These are phyloP conservation scores for Drosophila affinis DNA, from an alignment of 2,888 invertebrate genomes.

Conservation along the genomic window DNA sequence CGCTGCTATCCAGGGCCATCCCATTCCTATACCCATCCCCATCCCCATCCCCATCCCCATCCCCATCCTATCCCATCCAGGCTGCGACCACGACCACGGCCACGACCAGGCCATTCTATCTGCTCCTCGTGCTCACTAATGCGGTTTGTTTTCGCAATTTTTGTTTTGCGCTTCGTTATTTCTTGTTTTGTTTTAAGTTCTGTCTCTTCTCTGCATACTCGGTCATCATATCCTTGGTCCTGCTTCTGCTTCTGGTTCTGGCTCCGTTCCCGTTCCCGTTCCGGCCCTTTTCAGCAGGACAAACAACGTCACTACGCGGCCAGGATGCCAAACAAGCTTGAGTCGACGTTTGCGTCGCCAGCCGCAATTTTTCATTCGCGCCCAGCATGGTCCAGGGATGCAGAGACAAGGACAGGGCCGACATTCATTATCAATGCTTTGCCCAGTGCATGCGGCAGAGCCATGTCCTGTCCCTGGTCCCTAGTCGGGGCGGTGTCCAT, in stretches of 20 bases:
- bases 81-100: no score
- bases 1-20: conserved; percentile 11
- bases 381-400: conserved; percentile 31
- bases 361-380: conserved; percentile 72
- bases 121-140: conserved; percentile 56
- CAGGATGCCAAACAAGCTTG: conserved; percentile 73
- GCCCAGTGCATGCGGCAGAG: conserved; percentile 42
- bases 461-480: conserved; percentile 24
- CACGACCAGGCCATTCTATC: background rate
- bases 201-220: conserved; percentile 3
- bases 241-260: background rate
- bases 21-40: conserved; percentile 2
- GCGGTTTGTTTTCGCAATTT: conserved; percentile 72
- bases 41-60: conserved; percentile 2
- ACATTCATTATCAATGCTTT: conserved; percentile 73
- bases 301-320: conserved; percentile 75
- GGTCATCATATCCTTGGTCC: conserved; percentile 38
- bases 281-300: conserved; percentile 38
- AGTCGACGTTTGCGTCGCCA: conserved; percentile 50
- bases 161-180: conserved; percentile 67
- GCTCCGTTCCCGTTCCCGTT: conserved; percentile 48
- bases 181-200: conserved; percentile 68
- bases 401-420: conserved; percentile 39
- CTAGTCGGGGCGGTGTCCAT: conserved; percentile 26
- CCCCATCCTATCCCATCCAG: background rate